Evolutionary conservation across 1,140 invertebrate genomes (phyloP), one percentile per base, ranked within the genome.

Genomic region (Cydia fagiglandana): DNA sequence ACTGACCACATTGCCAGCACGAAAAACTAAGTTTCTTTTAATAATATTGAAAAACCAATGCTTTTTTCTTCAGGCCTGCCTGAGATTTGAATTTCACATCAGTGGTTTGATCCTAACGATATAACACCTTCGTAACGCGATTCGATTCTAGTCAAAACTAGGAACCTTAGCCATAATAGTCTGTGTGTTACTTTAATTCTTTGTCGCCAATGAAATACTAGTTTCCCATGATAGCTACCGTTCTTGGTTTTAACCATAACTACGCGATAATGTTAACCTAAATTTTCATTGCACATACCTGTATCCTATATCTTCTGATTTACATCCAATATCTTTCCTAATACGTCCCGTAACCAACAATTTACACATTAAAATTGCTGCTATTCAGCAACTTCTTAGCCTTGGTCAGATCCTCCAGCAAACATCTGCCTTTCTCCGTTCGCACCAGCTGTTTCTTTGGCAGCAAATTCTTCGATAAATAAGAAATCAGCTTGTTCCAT

Each of bases 401-500:
- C 74, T 85, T 84, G 0, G 80, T 83, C 78, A 93, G 74, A 73
- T 91, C 88, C 9, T 93, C 91, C 12, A 90, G 75, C 47, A 93
- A 88, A 53, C 82, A 85, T 75, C 81, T 85, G 1, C 91, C 91
- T 61, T 83, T 86, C 64, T 91, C 89, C 9, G 90, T 84, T 0
- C 88, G 77, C 84, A 86, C 86, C 0, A 93, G 82, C 75, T 89
- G 90, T 47, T 85, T 85, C 73, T 87, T 88, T 0, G 91, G 89
- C 24, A 90, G 70, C 73, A 93, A 75, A 79, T 93, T 87, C 80
- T 86, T 88, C 0, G 90, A 91, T 28, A 93, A 66, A 79, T 87
- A 83, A 0, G 88, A 82, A 61, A 93, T 89, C 1, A 93, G 79
- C 38, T 88, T 90, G 73, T 91, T 86, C 88, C 88, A 93, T 73